A percentile compares a stretch with the other conserved stretches of the same genome.
Conservation (phyloP, 2,888 invertebrate genomes). For the Gastrophysa polygoni region DNA sequence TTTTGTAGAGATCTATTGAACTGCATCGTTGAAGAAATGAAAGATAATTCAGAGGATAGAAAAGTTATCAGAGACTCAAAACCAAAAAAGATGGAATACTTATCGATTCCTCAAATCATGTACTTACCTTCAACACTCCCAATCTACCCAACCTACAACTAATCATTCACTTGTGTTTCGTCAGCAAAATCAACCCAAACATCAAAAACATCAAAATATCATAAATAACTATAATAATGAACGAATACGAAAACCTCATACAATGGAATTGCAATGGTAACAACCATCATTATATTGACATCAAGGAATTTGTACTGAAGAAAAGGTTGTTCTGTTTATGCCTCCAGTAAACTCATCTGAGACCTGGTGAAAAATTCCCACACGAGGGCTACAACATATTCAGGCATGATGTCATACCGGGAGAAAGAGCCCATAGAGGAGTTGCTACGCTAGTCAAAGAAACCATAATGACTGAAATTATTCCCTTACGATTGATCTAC, state of each 20-base stretch:
- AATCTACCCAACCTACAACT: background rate
- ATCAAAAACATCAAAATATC: too few relatives aligned
- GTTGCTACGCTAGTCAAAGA: conserved; percentile 1
- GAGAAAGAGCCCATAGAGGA: background rate
- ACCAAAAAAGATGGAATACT: too few relatives aligned
- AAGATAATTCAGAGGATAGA: too few relatives aligned
- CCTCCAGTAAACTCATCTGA: background rate
- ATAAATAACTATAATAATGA: conserved; percentile 1
- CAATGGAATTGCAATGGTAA: background rate
- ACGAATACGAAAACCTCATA: too few relatives aligned
- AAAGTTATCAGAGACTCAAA: too few relatives aligned
- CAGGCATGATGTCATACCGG: background rate
- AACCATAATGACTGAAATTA: background rate
- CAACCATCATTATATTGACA: background rate
- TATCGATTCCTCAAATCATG: too few relatives aligned
- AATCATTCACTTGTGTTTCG: background rate
- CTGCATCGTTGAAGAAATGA: too few relatives aligned
- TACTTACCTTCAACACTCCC: too few relatives aligned
- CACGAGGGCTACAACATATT: background rate
- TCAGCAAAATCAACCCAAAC: background rate
- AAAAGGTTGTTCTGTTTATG: background rate
- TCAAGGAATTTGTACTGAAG: background rate
- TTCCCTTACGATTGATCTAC: background rate
- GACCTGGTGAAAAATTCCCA: background rate
- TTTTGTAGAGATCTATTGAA: too few relatives aligned